Evolutionary conservation across 2,113 vertebrate species (phyloP).

Genomic region (Philantomba maxwellii): DNA sequence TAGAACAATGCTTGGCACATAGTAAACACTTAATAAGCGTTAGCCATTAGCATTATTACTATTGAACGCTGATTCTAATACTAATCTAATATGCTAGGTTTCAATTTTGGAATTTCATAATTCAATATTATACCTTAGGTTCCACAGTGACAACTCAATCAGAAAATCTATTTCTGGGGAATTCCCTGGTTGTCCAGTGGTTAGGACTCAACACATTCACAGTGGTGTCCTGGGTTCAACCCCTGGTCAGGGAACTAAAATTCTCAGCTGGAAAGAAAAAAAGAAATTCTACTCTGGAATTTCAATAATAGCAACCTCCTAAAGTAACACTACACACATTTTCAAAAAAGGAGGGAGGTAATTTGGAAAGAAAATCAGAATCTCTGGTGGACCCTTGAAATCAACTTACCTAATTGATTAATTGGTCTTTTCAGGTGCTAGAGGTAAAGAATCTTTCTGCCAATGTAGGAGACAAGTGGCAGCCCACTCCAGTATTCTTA

Average conservation of each 20-base stretch:
- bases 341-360: constrained; percentile 1
- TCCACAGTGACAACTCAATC: not conserved
- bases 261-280: not conserved
- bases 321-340: not conserved
- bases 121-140: not conserved
- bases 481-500: not conserved
- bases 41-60: not conserved
- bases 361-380: constrained; percentile 26
- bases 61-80: not conserved
- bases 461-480: not conserved
- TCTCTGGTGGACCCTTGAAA: not conserved
- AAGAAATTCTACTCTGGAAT: not conserved
- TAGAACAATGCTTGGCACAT: not conserved
- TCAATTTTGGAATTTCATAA: constrained; percentile 4
- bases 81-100: not conserved
- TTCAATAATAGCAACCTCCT: not conserved
- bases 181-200: not conserved
- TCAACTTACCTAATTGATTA: not conserved
- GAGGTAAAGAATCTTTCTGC: not conserved
- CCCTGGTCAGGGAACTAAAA: not conserved
- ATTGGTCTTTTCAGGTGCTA: not conserved
- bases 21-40: not conserved
- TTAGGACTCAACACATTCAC: not conserved
- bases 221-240: not conserved
- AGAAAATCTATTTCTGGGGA: not conserved